These are phyloP conservation scores for Pseudorectes ferrugineus DNA, from an alignment of 2,113 vertebrate species.

Conservation along the genomic window DNA sequence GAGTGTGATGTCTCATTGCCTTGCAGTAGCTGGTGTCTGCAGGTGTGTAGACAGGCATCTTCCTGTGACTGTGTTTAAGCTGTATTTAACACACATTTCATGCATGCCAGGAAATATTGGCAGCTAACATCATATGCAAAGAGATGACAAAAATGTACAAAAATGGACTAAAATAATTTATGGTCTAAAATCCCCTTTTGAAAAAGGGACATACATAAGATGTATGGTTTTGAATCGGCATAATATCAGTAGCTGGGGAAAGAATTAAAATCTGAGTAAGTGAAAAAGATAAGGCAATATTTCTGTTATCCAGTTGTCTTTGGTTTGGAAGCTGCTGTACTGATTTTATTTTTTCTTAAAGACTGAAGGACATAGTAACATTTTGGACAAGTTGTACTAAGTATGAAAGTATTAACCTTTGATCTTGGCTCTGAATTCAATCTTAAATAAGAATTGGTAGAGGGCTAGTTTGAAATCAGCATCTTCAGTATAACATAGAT, in stretches of 20 bases:
- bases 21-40: neutral
- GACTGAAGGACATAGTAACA: neutral
- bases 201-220: neutral
- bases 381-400: neutral
- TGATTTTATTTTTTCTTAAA: neutral
- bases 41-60: neutral
- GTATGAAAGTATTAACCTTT: neutral
- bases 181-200: neutral
- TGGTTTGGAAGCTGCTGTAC: neutral
- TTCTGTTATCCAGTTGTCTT: neutral
- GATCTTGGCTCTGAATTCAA: neutral
- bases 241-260: neutral
- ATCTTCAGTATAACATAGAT: neutral
- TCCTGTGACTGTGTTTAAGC: neutral
- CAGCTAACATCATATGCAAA: neutral
- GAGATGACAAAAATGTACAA: neutral
- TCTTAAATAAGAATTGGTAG: neutral
- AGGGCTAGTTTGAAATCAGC: neutral
- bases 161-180: neutral
- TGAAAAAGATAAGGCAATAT: neutral
- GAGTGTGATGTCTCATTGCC: neutral
- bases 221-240: neutral
- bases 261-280: neutral
- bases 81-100: rapidly evolving
- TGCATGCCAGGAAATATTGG: neutral